These are phyloP conservation scores for Semicossyphus pulcher DNA, from an alignment of 2,113 vertebrate genomes.

Conservation along the genomic window DNA sequence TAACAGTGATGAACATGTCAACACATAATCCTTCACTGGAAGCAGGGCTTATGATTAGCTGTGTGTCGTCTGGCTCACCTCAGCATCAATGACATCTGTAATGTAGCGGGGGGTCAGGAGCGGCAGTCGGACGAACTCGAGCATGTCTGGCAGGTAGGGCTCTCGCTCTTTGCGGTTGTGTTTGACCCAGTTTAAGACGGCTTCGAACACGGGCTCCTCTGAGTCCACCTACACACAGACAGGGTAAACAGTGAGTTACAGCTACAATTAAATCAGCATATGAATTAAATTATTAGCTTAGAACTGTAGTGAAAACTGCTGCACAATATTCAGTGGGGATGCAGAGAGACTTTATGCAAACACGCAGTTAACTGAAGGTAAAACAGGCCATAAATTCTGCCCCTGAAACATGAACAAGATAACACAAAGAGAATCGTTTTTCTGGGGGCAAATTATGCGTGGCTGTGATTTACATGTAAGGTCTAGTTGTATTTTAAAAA, in stretches of 20 bases:
- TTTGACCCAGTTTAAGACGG: constrained; percentile 97
- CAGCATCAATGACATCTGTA: constrained; percentile 96
- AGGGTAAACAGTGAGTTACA: not conserved
- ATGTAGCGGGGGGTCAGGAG: constrained; percentile 97
- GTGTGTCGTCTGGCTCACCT: constrained; percentile 84
- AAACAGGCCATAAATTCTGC: constrained; percentile 7
- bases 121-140: constrained; percentile 96
- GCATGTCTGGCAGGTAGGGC: constrained; percentile 90
- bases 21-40: constrained; percentile 23
- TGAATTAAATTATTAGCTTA: not conserved
- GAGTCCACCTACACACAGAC: constrained; percentile 90
- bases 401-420: not conserved
- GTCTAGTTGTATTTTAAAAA: constrained; percentile 50
- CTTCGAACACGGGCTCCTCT: constrained; percentile 97
- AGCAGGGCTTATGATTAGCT: constrained; percentile 5
- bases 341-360: constrained; percentile 1
- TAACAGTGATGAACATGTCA: constrained; percentile 8
- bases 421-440: constrained; percentile 11
- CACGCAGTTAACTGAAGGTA: not conserved
- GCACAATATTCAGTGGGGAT: not conserved
- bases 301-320: not conserved
- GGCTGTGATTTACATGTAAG: constrained; percentile 32
- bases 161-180: constrained; percentile 93
- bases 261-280: not conserved
- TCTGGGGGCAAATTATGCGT: constrained; percentile 32